Evolutionary conservation across 53 echinoderm and acorn worm genomes (phyloP).

Genomic region (Holothuria leucospilota): DNA sequence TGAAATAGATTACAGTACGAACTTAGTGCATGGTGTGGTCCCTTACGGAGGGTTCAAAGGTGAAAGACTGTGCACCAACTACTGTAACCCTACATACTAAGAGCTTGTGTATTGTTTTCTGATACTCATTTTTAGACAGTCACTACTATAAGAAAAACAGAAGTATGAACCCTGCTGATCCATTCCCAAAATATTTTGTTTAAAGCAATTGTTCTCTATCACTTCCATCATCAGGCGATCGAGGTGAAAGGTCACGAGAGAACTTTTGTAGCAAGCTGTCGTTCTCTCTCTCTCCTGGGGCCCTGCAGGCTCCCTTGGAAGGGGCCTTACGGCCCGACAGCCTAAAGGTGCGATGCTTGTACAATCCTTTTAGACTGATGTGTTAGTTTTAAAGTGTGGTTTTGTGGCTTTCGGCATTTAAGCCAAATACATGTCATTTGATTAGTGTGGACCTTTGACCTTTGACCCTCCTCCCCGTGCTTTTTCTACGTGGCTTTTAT

Average conservation of each 20-base stretch:
- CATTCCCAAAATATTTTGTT: too few relatives aligned
- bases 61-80: slow-evolving; percentile 10
- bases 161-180: too few relatives aligned
- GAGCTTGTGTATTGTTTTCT: neutral
- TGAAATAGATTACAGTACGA: too few relatives aligned
- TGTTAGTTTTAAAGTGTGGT: slow-evolving; percentile 44
- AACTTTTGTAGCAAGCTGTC: slow-evolving; percentile 39
- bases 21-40: neutral
- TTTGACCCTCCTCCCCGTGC: slow-evolving; percentile 50
- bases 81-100: neutral
- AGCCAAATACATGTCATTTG: slow-evolving; percentile 40
- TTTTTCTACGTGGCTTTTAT: slow-evolving; percentile 48
- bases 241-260: slow-evolving; percentile 47
- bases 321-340: slow-evolving; percentile 13
- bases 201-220: slow-evolving; percentile 23
- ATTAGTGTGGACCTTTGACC: slow-evolving; percentile 42
- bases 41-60: slow-evolving; percentile 37
- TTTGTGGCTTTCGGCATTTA: slow-evolving; percentile 43
- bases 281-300: slow-evolving; percentile 31
- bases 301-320: slow-evolving; percentile 10
- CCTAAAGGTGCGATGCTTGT: slow-evolving; percentile 44
- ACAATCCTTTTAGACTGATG: slow-evolving; percentile 44
- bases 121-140: too few relatives aligned
- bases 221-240: slow-evolving; percentile 45
- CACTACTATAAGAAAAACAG: too few relatives aligned